A percentile compares a stretch with the other conserved stretches of the same genome.
Evolutionary conservation across 2,113 vertebrate genomes (phyloP).

Genomic region (Dicaeum eximium): DNA sequence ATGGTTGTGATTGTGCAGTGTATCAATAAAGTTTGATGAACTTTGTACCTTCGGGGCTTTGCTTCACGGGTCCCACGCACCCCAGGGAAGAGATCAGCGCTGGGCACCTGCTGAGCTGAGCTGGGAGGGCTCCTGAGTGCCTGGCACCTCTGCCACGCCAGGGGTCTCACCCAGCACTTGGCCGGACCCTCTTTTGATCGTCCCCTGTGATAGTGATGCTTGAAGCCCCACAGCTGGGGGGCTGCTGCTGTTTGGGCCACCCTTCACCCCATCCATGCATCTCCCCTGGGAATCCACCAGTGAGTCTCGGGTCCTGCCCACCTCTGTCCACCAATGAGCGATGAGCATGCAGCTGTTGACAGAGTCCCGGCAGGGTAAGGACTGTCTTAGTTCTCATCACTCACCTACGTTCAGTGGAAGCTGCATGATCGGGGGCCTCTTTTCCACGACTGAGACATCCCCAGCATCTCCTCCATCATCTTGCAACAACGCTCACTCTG

Average conservation of each 20-base stretch:
- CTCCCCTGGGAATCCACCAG: not conserved
- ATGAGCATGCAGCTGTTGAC: not conserved
- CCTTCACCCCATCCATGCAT: not conserved
- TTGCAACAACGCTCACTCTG: not conserved
- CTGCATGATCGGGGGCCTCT: not conserved
- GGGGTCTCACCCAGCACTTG: not conserved
- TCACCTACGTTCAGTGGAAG: not conserved
- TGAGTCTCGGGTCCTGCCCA: not conserved
- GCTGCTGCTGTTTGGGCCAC: rapidly evolving
- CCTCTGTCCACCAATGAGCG: not conserved
- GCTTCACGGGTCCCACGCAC: not conserved
- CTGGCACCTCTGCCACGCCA: rapidly evolving
- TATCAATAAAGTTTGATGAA: constrained; percentile 86
- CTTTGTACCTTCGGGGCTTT: constrained; percentile 79
- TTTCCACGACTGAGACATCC: not conserved
- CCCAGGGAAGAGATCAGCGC: not conserved
- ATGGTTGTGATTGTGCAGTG: constrained; percentile 89
- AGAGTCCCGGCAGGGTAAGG: constrained; percentile 35
- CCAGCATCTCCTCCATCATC: not conserved
- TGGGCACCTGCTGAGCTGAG: not conserved
- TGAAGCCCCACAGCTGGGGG: rapidly evolving
- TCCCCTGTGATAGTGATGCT: rapidly evolving
- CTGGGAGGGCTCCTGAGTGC: not conserved
- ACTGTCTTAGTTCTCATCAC: constrained; percentile 11
- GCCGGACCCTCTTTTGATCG: rapidly evolving